These are phyloP conservation scores for Campaea margaritaria DNA, from an alignment of 2,888 invertebrate genomes.

Conservation along the genomic window DNA sequence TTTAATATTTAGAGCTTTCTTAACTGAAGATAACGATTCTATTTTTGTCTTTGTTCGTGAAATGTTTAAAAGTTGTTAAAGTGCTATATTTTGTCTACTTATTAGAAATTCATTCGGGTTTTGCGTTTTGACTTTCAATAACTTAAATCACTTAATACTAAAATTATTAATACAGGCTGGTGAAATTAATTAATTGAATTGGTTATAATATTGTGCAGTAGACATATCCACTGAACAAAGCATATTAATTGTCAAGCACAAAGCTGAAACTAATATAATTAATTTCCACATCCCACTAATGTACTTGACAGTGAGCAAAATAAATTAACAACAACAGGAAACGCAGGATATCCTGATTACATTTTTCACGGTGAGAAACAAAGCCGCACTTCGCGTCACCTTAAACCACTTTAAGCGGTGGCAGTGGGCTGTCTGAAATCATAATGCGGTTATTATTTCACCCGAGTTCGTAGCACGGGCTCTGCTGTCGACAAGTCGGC, in stretches of 20 bases:
- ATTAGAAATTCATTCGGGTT: too few species aligned
- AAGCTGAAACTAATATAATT: constrained; percentile 16
- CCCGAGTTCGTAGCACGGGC: constrained; percentile 69
- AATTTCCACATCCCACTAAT: constrained; percentile 18
- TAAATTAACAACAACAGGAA: constrained; percentile 56
- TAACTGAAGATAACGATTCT: too few species aligned
- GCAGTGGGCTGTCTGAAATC: constrained; percentile 76
- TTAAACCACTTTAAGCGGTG: constrained; percentile 74
- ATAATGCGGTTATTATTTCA: constrained; percentile 83
- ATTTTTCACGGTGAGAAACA: constrained; percentile 63
- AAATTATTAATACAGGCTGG: too few species aligned
- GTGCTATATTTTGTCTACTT: too few species aligned
- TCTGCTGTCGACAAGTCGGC: constrained; percentile 80
- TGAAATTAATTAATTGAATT: not conserved
- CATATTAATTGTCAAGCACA: constrained; percentile 7
- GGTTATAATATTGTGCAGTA: constrained; percentile 1
- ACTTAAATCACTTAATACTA: too few species aligned
- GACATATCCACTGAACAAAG: constrained; percentile 12
- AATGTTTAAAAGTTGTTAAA: too few species aligned
- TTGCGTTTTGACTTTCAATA: too few species aligned
- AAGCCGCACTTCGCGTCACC: constrained; percentile 70
- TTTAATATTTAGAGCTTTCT: not conserved
- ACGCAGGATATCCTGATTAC: constrained; percentile 60
- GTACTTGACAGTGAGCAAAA: constrained; percentile 40
- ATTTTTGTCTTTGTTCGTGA: too few species aligned